phyloP scores from a whole-genome alignment of 2,797 vertebrate genomes.

The Rhyacichthys aspro region DNA sequence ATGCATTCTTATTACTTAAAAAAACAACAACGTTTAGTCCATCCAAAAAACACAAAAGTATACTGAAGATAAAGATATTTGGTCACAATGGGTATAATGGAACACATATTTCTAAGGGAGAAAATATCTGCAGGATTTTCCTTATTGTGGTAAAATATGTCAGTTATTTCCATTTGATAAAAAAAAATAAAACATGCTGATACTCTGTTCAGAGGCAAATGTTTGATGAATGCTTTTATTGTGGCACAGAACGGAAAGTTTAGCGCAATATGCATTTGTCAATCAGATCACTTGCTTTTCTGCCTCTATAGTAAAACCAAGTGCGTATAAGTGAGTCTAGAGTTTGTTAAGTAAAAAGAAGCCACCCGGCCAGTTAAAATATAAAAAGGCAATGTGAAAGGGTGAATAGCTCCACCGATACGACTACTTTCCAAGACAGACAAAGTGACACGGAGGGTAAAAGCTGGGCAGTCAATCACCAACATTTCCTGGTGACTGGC shows the following conservation, averaged over 20 bases:
- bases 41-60: too few relatives aligned
- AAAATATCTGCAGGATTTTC: too few relatives aligned
- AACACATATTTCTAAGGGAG: too few relatives aligned
- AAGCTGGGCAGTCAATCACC: conserved; percentile 62
- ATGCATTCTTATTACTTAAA: too few relatives aligned
- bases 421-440: conserved; percentile 53
- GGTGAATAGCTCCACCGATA: conserved; percentile 14
- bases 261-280: background rate
- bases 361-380: too few relatives aligned
- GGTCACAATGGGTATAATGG: too few relatives aligned
- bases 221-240: background rate
- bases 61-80: too few relatives aligned
- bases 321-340: conserved; percentile 4
- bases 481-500: conserved; percentile 59
- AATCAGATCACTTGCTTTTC: background rate
- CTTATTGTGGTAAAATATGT: too few relatives aligned
- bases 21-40: too few relatives aligned
- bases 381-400: conserved; percentile 24
- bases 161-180: too few relatives aligned
- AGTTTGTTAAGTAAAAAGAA: conserved; percentile 42
- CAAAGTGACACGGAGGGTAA: conserved; percentile 36
- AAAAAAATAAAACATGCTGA: too few relatives aligned
- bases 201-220: background rate
- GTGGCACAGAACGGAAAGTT: background rate
- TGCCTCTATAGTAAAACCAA: conserved; percentile 4